Evolutionary conservation across 1,140 invertebrate species (phyloP), one percentile per base, ranked within the genome.

Genomic region (Pseudobourletiella spinata): DNA sequence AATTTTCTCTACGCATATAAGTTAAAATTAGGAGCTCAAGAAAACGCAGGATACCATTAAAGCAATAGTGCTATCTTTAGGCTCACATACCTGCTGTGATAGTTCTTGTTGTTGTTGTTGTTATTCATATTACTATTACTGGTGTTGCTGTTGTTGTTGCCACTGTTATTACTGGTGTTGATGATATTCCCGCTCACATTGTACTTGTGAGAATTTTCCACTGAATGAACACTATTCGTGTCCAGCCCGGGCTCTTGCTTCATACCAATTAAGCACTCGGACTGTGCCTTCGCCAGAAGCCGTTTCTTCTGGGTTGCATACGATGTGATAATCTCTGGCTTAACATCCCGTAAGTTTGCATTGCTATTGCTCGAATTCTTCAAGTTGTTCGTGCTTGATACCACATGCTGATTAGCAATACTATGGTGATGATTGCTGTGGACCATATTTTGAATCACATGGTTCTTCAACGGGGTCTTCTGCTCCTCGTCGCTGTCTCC

Each of bases 281-380:
- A 88, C 74, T 93, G 90, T 16, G 88, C 88, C 76, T 87, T 87
- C 20, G 89, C 88, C 67, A 93, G 74, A 44, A 93, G 77, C 42
- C 91, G 82, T 74, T 93, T 94, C 80, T 93, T 93, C 75, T 89
- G 87, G 15, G 89, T 87, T 69, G 61, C 68, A 44, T 70, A 70
- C 1, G 67, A 69, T 14, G 61, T 62, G n/a, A 60, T 56, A 20
- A 70, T 67, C 43, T 70, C 65, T 2, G 68, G 68, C 29, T 70
- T 70, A 1, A 70, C 61, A 51, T 70, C 68, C 14, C 65, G 28
- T 16, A 65, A 28, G 35, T 64, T 61, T 16, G 20, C 25, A 25
- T 60, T 56, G 8, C n/a, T 39, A n/a, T 39, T 8, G n/a, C 32
- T 39, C 8, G 32, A 11, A 3, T 56, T 56, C 18, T 57, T 51